Base-by-base conservation (phyloP, 2,113 vertebrate species). In the Cinclus mexicanus region DNA sequence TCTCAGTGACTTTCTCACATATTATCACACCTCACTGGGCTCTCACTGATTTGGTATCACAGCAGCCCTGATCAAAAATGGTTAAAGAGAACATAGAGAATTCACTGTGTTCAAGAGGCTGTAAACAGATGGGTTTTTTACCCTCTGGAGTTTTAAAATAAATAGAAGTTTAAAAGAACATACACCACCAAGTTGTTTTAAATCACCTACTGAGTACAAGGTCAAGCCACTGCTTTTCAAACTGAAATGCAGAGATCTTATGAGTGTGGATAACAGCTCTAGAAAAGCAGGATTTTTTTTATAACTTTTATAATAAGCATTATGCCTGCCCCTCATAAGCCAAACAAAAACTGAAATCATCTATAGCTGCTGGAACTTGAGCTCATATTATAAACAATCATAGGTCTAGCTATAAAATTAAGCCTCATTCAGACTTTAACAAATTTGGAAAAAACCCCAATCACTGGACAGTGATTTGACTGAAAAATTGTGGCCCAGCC, bases 401-500 rank as follows among this genome's bases (percentile, higher is more conserved):
- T 13, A 9, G 16, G 4, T 25, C 55, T 24, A 70, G 4, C 23
- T 81, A 19, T 47, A 64, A 82, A 88, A 33, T n/a, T 56, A 26
- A 47, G 6, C 60, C 17, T 65, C 14, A 33, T 28, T 91, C 64
- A 91, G n/a, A 53, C 11, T 65, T 67, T 4, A 81, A 83, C 5
- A 10, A 65, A 2, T 31, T 64, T 85, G 37, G 3, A 21, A 42
- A 67, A 55, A 60, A 4, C 0, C 3, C 0, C 18, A 47, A 6
- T 31, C 28, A 37, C 1, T 52, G 41, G 19, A 60, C 33, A 72
- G 47, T 16, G 22, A 72, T 6, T 72, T 49, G 14, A 53, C 12
- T 21, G 5, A 46, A 56, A 71, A 75, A 53, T 16, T 12, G 4
- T 14, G 7, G 21, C 15, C 24, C 8, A 37, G 5, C 6, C 8